Conservation (phyloP, 53 echinoderm and acorn worm genomes). For the Hippasteria phrygiana region DNA sequence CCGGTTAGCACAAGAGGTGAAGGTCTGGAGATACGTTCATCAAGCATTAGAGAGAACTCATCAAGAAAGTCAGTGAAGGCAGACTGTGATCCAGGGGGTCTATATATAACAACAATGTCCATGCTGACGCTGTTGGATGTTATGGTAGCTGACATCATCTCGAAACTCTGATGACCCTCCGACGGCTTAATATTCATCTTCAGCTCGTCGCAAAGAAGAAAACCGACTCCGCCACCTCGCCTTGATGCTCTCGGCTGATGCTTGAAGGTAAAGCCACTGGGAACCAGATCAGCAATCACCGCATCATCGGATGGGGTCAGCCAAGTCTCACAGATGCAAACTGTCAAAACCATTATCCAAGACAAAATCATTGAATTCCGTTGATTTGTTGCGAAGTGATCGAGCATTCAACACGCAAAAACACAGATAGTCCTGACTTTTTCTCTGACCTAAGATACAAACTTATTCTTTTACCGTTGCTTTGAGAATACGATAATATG, state of each 20-base stretch:
- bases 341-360: constrained; percentile 20
- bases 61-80: constrained; percentile 25
- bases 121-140: constrained; percentile 9
- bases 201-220: constrained; percentile 12
- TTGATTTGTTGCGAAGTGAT: not conserved
- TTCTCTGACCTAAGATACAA: too few species aligned
- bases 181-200: not conserved
- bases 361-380: too few species aligned
- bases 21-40: too few species aligned
- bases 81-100: constrained; percentile 29
- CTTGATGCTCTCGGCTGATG: not conserved
- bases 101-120: constrained; percentile 34
- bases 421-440: too few species aligned
- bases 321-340: constrained; percentile 53
- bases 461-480: too few species aligned
- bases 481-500: too few species aligned
- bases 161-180: not conserved
- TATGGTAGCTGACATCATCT: constrained; percentile 20
- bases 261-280: constrained; percentile 38
- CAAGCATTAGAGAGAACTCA: too few species aligned
- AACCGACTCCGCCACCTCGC: constrained; percentile 57
- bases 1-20: not conserved
- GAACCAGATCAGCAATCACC: constrained; percentile 25
- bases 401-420: not conserved
- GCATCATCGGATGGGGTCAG: constrained; percentile 31